Conservation (phyloP, 2,113 vertebrate species). For the Pipa parva region DNA sequence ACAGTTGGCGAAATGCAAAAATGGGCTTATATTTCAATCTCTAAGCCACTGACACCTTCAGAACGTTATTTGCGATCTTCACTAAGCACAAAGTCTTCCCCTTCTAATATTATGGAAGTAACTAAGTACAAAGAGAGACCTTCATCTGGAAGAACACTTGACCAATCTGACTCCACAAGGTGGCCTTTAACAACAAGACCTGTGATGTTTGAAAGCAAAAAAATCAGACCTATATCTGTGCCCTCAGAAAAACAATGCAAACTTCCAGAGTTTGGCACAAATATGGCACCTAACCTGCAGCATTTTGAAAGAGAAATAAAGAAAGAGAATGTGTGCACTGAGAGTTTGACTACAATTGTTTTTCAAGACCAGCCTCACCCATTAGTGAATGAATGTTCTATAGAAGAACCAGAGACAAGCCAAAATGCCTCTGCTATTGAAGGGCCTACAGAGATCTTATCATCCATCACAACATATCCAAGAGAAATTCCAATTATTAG, state of each 20-base stretch:
- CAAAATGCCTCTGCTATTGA: background rate
- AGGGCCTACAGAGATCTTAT: background rate
- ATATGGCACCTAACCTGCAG: background rate
- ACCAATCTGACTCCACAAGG: background rate
- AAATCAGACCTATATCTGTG: background rate
- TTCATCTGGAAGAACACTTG: background rate
- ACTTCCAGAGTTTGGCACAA: background rate
- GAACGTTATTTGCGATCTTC: background rate
- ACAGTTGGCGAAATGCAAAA: background rate
- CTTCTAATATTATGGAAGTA: background rate
- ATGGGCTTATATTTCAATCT: conserved; percentile 32
- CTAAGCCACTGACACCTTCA: conserved; percentile 27
- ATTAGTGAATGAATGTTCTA: background rate
- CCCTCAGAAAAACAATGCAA: background rate
- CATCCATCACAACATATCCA: too few relatives aligned
- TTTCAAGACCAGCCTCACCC: background rate
- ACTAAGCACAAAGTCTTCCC: background rate
- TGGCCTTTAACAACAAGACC: conserved; percentile 1
- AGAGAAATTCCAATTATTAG: conserved; percentile 16
- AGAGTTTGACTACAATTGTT: background rate
- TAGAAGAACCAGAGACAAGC: too few relatives aligned
- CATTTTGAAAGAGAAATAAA: background rate
- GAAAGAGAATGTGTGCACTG: background rate
- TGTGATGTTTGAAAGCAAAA: background rate
- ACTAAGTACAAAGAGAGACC: background rate